Evolutionary conservation across 64 coral and sea anemone species (phyloP).

Genomic region (Actinia tenebrosa): DNA sequence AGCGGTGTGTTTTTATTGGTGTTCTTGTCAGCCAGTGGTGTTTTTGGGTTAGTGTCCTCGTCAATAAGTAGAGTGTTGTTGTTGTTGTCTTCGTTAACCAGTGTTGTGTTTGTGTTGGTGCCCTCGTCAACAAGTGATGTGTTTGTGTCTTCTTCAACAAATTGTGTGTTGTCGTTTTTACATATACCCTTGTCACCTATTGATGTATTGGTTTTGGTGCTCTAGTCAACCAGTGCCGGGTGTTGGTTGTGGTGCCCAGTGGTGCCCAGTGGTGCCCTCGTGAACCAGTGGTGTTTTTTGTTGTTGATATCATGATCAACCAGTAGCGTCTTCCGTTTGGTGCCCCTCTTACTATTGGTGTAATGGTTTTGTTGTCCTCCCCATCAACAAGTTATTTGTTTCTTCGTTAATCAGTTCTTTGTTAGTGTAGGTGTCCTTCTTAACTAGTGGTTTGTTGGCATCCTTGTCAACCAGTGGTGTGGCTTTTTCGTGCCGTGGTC

Average conservation of each 20-base stretch:
- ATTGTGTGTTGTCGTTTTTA: not conserved
- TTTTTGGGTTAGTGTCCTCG: not conserved
- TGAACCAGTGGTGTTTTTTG: not conserved
- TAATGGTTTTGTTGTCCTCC: no score
- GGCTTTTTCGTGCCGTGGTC: no score
- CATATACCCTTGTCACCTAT: no score
- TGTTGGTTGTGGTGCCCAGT: not conserved
- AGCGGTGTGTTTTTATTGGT: not conserved
- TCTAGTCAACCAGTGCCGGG: not conserved
- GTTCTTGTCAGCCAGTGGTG: not conserved
- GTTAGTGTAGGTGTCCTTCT: no score
- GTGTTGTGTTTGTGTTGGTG: not conserved
- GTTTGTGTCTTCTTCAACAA: not conserved
- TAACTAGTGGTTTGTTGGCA: not conserved
- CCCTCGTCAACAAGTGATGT: not conserved
- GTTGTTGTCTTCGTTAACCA: not conserved
- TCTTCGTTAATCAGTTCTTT: no score
- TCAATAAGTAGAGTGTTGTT: not conserved
- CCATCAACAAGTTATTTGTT: no score
- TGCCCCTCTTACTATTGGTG: no score
- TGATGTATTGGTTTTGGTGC: not conserved
- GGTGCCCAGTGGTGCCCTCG: no score
- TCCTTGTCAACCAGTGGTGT: not conserved
- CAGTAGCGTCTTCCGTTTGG: no score
- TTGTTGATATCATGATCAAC: not conserved